phyloP scores from a whole-genome alignment of 2,113 vertebrate genomes.

The Mandrillus leucophaeus region DNA sequence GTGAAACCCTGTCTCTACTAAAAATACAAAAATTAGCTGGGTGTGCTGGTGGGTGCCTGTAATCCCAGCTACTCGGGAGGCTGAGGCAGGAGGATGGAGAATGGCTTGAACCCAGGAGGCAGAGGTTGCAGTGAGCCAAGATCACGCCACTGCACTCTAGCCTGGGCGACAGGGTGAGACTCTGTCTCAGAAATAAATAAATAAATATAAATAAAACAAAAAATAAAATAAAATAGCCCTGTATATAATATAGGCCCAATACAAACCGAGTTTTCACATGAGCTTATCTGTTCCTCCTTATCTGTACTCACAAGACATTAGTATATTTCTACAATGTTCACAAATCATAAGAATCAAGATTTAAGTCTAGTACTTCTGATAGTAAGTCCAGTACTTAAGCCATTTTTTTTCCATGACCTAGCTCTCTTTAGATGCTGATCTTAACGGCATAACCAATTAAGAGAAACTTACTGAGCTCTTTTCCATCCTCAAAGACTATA shows the following conservation, averaged over 20 bases:
- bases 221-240: not conserved
- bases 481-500: not conserved
- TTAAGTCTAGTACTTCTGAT: not conserved
- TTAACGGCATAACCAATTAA: not conserved
- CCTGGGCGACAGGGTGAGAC: no score
- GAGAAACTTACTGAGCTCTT: not conserved
- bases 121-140: no score
- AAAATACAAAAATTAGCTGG: no score
- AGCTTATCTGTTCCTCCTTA: not conserved
- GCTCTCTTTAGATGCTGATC: not conserved
- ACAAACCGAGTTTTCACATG: not conserved
- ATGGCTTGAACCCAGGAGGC: no score
- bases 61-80: no score
- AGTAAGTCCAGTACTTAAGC: not conserved
- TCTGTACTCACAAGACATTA: not conserved
- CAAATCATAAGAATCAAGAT: not conserved
- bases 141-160: no score
- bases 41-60: no score
- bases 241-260: not conserved
- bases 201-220: no score
- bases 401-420: not conserved
- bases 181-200: no score
- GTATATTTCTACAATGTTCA: not conserved
- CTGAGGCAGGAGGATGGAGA: no score
- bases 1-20: no score